Evolutionary conservation across 2,113 vertebrate genomes (phyloP).

Genomic region (Sander lucioperca): DNA sequence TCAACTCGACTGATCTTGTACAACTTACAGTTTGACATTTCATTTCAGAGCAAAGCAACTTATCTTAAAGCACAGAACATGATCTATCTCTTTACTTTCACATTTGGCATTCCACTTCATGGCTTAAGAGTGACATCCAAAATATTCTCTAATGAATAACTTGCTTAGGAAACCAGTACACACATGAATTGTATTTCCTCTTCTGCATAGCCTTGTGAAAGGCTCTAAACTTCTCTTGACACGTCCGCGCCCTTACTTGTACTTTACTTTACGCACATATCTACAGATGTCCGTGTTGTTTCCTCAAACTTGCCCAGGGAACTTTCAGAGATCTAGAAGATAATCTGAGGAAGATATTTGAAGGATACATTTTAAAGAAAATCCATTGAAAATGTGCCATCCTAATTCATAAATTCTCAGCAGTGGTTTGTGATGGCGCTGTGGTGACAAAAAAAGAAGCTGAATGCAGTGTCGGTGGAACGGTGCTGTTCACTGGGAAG

Average conservation of each 20-base stretch:
- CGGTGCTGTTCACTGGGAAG: constrained; percentile 58
- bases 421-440: constrained; percentile 57
- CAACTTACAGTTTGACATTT: constrained; percentile 4
- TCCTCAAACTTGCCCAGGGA: constrained; percentile 54
- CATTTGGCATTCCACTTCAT: constrained; percentile 26
- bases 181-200: constrained; percentile 16
- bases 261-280: constrained; percentile 17
- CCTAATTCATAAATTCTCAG: constrained; percentile 21
- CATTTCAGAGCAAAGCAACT: constrained; percentile 17
- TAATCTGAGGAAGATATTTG: constrained; percentile 71
- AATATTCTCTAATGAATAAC: constrained; percentile 18
- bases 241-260: constrained; percentile 32
- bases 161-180: constrained; percentile 22
- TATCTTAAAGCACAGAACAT: constrained; percentile 25
- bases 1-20: constrained; percentile 10
- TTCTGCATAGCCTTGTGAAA: constrained; percentile 14
- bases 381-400: constrained; percentile 14
- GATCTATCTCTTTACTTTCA: constrained; percentile 12
- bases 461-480: constrained; percentile 54
- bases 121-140: background rate
- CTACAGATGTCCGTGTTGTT: constrained; percentile 51
- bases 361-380: constrained; percentile 49
- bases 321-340: constrained; percentile 83
- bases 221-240: constrained; percentile 42
- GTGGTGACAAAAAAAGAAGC: constrained; percentile 31